Conservation (phyloP, 2,113 vertebrate genomes). For the Labeo catla region DNA sequence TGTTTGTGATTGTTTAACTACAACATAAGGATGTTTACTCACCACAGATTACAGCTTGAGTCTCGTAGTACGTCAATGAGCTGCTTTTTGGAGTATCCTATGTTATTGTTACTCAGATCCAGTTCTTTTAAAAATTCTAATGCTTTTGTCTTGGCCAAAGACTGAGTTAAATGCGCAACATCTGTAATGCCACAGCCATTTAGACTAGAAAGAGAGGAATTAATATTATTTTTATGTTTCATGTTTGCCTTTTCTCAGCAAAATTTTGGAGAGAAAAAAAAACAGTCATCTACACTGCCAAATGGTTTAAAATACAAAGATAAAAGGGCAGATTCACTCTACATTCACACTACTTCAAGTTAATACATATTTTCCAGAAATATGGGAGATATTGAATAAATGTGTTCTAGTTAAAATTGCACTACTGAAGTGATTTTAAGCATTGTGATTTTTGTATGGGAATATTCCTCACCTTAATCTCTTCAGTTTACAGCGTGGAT, state of each 20-base stretch:
- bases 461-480: neutral
- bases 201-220: neutral
- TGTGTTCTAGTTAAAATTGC: neutral
- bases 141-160: neutral
- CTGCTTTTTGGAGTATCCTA: neutral
- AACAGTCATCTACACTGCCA: neutral
- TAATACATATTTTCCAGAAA: too few relatives aligned
- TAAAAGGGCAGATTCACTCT: neutral
- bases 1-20: neutral
- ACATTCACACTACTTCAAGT: neutral
- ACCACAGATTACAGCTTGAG: conserved; percentile 1
- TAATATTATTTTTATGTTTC: neutral
- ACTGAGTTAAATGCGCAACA: neutral
- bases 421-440: neutral
- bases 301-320: neutral
- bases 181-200: neutral
- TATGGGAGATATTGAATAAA: neutral
- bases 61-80: neutral
- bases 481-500: neutral
- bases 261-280: too few relatives aligned
- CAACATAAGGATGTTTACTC: neutral
- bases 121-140: neutral
- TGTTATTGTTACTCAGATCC: neutral
- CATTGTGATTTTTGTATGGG: neutral
- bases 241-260: neutral